Evolutionary conservation across 2,888 invertebrate genomes (phyloP).

Genomic region (Lepidocyrtinus sp.): DNA sequence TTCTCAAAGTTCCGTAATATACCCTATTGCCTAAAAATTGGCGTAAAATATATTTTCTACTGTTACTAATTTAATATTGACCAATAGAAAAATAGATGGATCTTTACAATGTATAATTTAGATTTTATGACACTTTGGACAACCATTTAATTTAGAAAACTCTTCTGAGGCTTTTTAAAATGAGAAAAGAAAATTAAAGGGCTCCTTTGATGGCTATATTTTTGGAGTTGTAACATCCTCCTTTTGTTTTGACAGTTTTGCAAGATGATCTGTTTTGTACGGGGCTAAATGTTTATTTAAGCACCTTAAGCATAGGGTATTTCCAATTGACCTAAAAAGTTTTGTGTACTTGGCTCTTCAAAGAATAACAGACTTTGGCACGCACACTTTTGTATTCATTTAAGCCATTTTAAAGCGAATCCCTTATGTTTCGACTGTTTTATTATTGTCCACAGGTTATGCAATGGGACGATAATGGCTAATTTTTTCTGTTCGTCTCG

Average conservation of each 20-base stretch:
- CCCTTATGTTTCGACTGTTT: background rate
- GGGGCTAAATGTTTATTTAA: background rate
- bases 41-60: too few relatives aligned
- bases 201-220: background rate
- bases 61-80: background rate
- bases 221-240: background rate
- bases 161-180: background rate
- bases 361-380: too few relatives aligned
- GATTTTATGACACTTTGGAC: background rate
- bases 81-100: background rate
- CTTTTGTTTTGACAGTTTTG: background rate
- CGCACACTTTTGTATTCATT: too few relatives aligned
- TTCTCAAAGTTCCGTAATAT: background rate
- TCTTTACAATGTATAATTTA: background rate
- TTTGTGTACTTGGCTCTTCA: background rate
- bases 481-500: background rate
- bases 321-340: background rate
- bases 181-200: background rate
- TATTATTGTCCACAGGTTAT: background rate
- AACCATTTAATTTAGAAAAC: background rate
- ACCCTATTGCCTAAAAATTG: background rate
- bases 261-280: background rate
- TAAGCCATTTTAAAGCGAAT: too few relatives aligned
- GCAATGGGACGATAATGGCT: background rate
- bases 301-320: background rate